Conservation (phyloP, 2,113 vertebrate species). For the Ammodytes dubius region DNA sequence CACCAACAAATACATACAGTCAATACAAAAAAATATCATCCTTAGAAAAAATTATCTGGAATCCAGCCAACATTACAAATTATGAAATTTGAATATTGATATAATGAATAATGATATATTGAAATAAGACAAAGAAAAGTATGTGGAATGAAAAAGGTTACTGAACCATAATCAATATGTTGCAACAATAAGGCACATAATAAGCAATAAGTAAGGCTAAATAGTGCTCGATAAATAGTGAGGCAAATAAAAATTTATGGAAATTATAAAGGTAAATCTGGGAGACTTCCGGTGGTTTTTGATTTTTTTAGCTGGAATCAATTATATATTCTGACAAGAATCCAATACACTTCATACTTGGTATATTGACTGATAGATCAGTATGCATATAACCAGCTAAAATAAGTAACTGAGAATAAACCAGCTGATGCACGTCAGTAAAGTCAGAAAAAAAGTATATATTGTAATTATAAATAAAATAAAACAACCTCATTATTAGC, state of each 20-base stretch:
- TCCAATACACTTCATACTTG: neutral
- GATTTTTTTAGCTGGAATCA: neutral
- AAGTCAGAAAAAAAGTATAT: neutral
- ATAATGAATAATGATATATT: neutral
- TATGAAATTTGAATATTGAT: neutral
- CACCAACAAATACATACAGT: neutral
- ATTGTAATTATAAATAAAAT: neutral
- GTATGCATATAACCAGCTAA: accelerated
- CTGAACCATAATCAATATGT: neutral
- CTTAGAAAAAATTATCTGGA: neutral
- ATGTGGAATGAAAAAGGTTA: neutral
- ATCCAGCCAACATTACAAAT: neutral
- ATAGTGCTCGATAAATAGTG: neutral
- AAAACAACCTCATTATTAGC: neutral
- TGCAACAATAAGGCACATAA: neutral
- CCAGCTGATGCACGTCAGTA: neutral
- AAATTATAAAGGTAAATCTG: neutral
- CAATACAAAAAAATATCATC: neutral
- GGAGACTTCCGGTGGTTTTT: neutral
- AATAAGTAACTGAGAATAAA: neutral
- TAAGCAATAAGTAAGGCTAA: neutral
- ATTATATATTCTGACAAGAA: neutral
- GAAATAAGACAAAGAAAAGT: neutral
- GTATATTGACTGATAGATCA: neutral
- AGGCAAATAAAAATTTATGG: neutral